Base-by-base conservation (phyloP, 2,113 vertebrate species). In the Zosterops borbonicus region DNA sequence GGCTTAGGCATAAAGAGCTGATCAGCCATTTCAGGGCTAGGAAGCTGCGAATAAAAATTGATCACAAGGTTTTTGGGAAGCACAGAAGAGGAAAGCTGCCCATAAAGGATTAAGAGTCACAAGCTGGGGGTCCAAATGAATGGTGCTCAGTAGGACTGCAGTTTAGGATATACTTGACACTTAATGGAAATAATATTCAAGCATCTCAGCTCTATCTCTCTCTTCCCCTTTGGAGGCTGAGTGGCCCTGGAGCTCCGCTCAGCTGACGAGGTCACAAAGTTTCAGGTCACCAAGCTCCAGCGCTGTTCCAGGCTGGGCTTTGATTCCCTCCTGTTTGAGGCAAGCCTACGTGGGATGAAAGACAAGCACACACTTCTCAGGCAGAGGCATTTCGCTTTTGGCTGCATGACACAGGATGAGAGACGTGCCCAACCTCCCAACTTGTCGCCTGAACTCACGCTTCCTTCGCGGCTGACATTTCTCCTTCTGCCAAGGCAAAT, bases 401-500 rank as follows among this genome's bases (percentile, higher is more conserved):
- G 95, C 93, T 88, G 44, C 3, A 71, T 90, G 90, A 56, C 87
- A 95, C 59, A 60, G 82, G 73, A 70, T 59, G 79, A 59, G 74
- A 94, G 90, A 70, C 2, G 3, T 14, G 17, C 70, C 62, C 94
- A 85, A 63, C 87, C 91, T 88, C 93, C 82, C 63, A 94, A 12
- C 71, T 93, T 77, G 70, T 91, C 31, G 75, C 79, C 78, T 33
- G 63, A 94, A 95, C 90, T 74, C 50, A 15, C 29, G 39, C 87
- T 83, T 91, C 79, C 79, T 88, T 80, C 83, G 5, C 10, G 17
- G 56, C 55, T 95, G 96, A 93, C 95, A 94, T 95, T 96, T 95
- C 87, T 95, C 79, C 85, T 78, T 49, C 94, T 96, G 95, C 94
- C 94, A 93, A 92, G 79, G 20, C 79, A 47, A 88, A 93, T 86